phyloP scores from a whole-genome alignment of 2,888 invertebrate species.

The Xylota segnis region DNA sequence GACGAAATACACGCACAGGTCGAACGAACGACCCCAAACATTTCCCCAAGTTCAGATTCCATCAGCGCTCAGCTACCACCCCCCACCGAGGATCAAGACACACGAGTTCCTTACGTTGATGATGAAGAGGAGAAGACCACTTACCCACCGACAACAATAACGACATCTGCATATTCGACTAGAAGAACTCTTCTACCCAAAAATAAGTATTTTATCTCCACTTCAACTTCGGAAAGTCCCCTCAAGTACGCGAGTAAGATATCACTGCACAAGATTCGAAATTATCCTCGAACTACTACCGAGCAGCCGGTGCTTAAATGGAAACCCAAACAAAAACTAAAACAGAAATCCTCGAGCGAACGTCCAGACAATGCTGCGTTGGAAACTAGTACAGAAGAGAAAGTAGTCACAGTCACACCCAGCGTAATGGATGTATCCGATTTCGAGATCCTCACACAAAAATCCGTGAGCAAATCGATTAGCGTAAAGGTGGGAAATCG shows the following conservation, averaged over 20 bases:
- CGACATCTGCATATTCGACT: constrained; percentile 3
- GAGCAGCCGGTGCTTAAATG: constrained; percentile 82
- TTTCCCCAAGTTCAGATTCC: neutral
- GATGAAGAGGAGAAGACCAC: constrained; percentile 41
- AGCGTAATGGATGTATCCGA: constrained; percentile 50
- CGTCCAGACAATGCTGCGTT: constrained; percentile 26
- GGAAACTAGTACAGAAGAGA: constrained; percentile 75
- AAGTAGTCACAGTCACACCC: constrained; percentile 74
- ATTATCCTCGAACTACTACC: constrained; percentile 78
- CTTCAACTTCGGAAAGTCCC: constrained; percentile 79
- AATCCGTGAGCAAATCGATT: constrained; percentile 86
- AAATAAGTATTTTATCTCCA: constrained; percentile 78
- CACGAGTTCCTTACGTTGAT: constrained; percentile 79
- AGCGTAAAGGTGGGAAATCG: constrained; percentile 85
- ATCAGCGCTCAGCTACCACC: constrained; percentile 80
- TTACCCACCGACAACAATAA: constrained; percentile 37
- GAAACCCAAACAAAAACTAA: constrained; percentile 81
- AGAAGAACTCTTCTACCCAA: constrained; percentile 38
- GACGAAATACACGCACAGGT: constrained; percentile 28
- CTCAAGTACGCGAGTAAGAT: constrained; percentile 78
- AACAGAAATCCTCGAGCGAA: constrained; percentile 44
- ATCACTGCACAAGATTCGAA: constrained; percentile 35
- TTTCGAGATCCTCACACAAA: constrained; percentile 83
- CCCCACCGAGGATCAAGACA: constrained; percentile 80
- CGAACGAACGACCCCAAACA: constrained; percentile 30